Conservation (phyloP, 2,888 invertebrate species). For the Mesoligia furuncula region DNA sequence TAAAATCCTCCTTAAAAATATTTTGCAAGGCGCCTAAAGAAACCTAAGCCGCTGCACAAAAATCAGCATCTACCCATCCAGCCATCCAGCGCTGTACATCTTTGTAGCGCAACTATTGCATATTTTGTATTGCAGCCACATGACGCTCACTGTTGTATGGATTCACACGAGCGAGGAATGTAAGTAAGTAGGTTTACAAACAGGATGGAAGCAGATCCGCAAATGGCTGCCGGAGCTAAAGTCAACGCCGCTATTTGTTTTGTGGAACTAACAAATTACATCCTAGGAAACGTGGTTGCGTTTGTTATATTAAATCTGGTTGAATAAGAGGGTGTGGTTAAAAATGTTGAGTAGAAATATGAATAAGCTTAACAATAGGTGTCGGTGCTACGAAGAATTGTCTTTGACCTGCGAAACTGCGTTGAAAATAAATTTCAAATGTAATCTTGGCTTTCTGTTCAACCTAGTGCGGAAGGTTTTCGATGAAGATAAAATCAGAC, state of each 20-base stretch:
- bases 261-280: conserved; percentile 74
- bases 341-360: conserved; percentile 4
- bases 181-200: conserved; percentile 74
- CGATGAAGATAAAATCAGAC: background rate
- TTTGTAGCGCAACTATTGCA: conserved; percentile 51
- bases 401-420: background rate
- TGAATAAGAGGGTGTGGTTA: conserved; percentile 40
- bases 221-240: conserved; percentile 72
- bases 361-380: conserved; percentile 1
- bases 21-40: background rate
- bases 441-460: background rate
- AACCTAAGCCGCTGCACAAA: conserved; percentile 31
- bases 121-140: conserved; percentile 63
- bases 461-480: background rate
- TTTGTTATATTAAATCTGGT: conserved; percentile 68
- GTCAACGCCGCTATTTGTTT: conserved; percentile 71
- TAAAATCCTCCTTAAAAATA: too few species aligned
- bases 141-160: conserved; percentile 66
- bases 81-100: conserved; percentile 46
- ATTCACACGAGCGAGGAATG: conserved; percentile 72
- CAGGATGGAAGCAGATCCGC: conserved; percentile 70
- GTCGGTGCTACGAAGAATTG: background rate
- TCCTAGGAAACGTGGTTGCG: conserved; percentile 65
- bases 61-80: conserved; percentile 10
- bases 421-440: conserved; percentile 6